Base-by-base conservation (phyloP, 2,888 invertebrate genomes). In the Brachypalpus laphriformis region DNA sequence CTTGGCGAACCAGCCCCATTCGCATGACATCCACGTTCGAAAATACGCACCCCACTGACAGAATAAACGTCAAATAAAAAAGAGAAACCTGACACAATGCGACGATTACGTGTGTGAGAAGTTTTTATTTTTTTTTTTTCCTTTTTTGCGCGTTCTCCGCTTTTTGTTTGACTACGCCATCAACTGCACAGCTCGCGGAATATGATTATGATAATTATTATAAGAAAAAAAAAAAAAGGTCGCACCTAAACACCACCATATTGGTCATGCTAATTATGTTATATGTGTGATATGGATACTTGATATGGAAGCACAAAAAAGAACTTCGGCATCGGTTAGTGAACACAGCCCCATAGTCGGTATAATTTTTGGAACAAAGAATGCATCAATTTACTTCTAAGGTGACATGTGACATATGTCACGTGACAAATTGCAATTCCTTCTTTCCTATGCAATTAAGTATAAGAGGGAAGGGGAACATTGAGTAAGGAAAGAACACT, bases 391-490 rank as follows among this genome's bases (percentile, higher is more conserved):
- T 40, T 40, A 40, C 54, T 37, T 72, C 57, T 42, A 59, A 74
- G 61, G 47, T 78, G 70, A 78, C 71, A 71, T 71, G 65, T 81
- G 70, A 78, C 71, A 71, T 71, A 59, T 81, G 81, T 85, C 85
- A 85, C 85, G 81, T 85, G 85, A 81, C 85, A 61, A 76, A 76
- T 81, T 81, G 76, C 82, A 72, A 20, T 71, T 76, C 61, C 40
- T 56, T 56, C 49, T 59, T 57, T 8, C 28, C 1, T 54, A 37
- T 34, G 40, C 14, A 40, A 40, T 40, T 40, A 40, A 0, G 14
- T 0, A n/a, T 6, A 14, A n/a, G 6, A 14, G 28, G 34, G 16
- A 31, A 45, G 11, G 51, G 5, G 8, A 40, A 6, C 3, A 45
- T 11, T 18, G 14, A 3, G 8, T 57, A 31, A 54, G 20, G 31